phyloP scores from a whole-genome alignment of 2,888 invertebrate genomes.

The Leucophenga maculata region DNA sequence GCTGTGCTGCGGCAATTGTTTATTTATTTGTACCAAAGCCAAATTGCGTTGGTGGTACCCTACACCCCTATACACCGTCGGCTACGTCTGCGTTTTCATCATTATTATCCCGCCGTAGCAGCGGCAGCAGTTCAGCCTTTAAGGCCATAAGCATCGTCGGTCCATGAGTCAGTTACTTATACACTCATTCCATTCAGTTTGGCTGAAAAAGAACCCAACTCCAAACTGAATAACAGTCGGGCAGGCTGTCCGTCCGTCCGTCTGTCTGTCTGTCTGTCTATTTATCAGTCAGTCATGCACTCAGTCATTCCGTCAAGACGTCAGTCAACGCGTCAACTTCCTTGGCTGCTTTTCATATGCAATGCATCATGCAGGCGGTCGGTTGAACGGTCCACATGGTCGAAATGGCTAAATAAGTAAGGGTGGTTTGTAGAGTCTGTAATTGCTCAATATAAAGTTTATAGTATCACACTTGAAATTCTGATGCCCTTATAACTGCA shows the following conservation, averaged over 20 bases:
- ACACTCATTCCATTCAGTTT: neutral
- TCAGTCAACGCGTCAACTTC: slow-evolving; percentile 52
- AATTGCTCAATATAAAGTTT: no score
- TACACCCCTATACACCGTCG: neutral
- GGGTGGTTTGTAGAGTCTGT: slow-evolving; percentile 50
- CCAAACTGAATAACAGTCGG: neutral
- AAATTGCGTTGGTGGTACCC: slow-evolving; percentile 51
- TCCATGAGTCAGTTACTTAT: slow-evolving; percentile 6
- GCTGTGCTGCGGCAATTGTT: slow-evolving; percentile 41
- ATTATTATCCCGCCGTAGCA: slow-evolving; percentile 12
- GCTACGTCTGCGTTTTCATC: slow-evolving; percentile 6
- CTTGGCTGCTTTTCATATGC: slow-evolving; percentile 61
- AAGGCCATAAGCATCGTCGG: slow-evolving; percentile 42
- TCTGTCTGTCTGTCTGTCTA: neutral
- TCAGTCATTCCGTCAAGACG: slow-evolving; percentile 45
- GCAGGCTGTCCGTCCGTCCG: neutral
- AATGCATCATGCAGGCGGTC: slow-evolving; percentile 37
- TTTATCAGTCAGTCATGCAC: slow-evolving; percentile 14
- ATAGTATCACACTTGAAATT: no score
- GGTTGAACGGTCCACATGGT: neutral
- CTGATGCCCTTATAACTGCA: no score
- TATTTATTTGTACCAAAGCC: slow-evolving; percentile 43
- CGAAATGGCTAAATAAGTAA: slow-evolving; percentile 57
- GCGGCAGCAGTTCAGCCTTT: slow-evolving; percentile 39
- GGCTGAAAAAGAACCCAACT: neutral